A percentile compares a stretch with the other conserved stretches of the same genome.
phyloP scores from a whole-genome alignment of 1,140 invertebrate species.

The Drosophila novamexicana region DNA sequence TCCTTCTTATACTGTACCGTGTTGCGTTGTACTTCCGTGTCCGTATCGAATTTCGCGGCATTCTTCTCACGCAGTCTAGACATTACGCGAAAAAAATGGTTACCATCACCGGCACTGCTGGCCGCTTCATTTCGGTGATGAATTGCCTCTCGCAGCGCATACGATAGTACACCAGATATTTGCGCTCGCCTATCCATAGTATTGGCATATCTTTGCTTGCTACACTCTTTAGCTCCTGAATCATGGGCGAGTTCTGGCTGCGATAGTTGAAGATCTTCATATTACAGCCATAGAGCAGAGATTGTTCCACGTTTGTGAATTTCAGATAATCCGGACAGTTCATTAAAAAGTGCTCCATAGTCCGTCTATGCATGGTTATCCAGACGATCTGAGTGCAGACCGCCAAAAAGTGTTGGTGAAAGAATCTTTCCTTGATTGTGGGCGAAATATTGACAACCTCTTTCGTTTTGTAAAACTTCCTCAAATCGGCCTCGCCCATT shows the following conservation, averaged over 20 bases:
- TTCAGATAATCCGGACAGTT: background rate
- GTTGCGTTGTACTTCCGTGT: too few species aligned
- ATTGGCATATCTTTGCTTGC: background rate
- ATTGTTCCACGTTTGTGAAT: background rate
- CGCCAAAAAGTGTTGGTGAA: too few species aligned
- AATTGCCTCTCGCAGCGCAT: background rate
- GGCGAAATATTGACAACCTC: too few species aligned
- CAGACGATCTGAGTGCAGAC: too few species aligned
- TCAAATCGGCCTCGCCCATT: too few species aligned
- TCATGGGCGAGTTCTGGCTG: background rate
- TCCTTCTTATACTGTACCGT: background rate
- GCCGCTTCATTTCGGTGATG: background rate
- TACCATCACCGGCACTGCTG: background rate
- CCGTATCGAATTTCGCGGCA: too few species aligned
- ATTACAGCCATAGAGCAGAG: background rate
- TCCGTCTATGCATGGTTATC: too few species aligned
- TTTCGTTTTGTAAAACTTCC: too few species aligned
- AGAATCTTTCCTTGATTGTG: too few species aligned
- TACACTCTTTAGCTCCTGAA: background rate
- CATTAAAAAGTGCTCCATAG: conserved; percentile 1
- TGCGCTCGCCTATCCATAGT: conserved; percentile 4
- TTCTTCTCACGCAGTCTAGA: background rate
- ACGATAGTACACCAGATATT: background rate
- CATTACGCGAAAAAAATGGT: background rate
- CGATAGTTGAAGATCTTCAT: background rate